Percentiles rank a stretch among this genome's conserved stretches.
phyloP scores from a whole-genome alignment of 2,113 vertebrate species.

The Psilopsiagon aurifrons region DNA sequence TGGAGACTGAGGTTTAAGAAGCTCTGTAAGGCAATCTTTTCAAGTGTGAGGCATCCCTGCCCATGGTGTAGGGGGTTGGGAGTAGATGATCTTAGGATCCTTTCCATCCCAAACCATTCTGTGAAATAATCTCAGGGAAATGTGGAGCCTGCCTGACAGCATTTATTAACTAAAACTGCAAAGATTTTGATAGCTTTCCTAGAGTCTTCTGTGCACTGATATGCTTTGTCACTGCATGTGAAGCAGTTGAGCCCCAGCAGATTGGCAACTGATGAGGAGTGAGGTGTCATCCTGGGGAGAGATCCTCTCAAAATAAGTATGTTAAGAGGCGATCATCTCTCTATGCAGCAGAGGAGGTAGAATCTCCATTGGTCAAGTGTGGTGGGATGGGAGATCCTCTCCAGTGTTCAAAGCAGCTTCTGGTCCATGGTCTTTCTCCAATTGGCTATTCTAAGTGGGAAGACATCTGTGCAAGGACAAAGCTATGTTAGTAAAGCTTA shows the following conservation, averaged over 20 bases:
- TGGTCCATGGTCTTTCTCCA: background rate
- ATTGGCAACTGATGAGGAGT: background rate
- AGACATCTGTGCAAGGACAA: background rate
- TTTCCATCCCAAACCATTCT: background rate
- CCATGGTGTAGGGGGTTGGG: background rate
- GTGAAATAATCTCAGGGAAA: background rate
- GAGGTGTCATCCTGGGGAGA: background rate
- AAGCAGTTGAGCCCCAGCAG: background rate
- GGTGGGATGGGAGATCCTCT: background rate
- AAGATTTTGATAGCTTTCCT: background rate
- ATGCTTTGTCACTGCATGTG: background rate
- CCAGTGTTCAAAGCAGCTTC: background rate
- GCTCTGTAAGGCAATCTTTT: background rate
- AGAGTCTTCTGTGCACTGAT: background rate
- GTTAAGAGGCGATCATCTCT: background rate
- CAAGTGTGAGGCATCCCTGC: background rate
- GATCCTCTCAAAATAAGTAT: background rate
- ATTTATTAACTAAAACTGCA: background rate
- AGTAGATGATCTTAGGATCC: background rate
- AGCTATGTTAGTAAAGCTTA: background rate
- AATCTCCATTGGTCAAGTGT: accelerated
- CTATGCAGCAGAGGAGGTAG: background rate
- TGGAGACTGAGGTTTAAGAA: accelerated
- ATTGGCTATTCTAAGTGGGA: background rate
- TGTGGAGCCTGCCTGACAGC: background rate